Evolutionary conservation across 1,140 invertebrate genomes (phyloP).

Genomic region (Phocides pigmalion): DNA sequence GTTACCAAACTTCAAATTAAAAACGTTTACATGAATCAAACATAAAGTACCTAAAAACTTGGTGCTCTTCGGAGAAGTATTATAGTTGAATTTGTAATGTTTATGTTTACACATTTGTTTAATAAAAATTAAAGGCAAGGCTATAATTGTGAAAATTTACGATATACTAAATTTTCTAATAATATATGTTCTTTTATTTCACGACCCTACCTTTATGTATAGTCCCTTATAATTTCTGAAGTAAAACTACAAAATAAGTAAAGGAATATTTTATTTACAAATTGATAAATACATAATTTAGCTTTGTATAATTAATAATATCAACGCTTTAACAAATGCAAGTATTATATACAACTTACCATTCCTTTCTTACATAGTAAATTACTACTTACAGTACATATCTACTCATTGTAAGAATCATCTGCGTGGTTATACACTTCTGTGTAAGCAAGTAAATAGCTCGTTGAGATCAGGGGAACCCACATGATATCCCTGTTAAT

Average conservation of each 20-base stretch:
- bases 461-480: no score
- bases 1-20: background rate
- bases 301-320: background rate
- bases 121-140: constrained; percentile 49
- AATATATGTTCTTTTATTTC: constrained; percentile 61
- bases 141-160: constrained; percentile 73
- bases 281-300: constrained; percentile 15
- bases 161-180: constrained; percentile 79
- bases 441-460: no score
- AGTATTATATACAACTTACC: background rate
- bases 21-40: constrained; percentile 6
- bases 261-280: constrained; percentile 37
- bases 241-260: constrained; percentile 20
- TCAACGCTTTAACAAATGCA: background rate
- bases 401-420: no score
- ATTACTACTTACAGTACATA: background rate
- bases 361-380: background rate
- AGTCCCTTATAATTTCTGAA: background rate
- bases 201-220: background rate
- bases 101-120: constrained; percentile 59
- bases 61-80: constrained; percentile 65
- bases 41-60: constrained; percentile 31
- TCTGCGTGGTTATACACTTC: no score
- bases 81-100: constrained; percentile 54
- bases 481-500: no score